A percentile compares a stretch with the other conserved stretches of the same genome.
Evolutionary conservation across 1,140 invertebrate genomes (phyloP).

Genomic region (Lordiphosa collinella): DNA sequence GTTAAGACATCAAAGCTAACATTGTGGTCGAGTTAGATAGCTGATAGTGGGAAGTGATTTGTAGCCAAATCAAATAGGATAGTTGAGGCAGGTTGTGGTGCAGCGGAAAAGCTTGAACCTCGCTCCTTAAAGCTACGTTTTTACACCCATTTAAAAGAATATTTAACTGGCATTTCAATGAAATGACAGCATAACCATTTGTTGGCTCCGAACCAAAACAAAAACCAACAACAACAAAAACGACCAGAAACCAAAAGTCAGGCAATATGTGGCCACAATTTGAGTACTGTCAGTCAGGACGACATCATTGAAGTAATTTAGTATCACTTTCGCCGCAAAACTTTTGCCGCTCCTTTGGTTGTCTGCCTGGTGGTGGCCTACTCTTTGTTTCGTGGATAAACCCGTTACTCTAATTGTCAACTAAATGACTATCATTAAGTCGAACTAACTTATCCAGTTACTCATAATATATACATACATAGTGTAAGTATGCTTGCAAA

Average conservation of each 20-base stretch:
- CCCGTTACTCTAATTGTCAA: constrained; percentile 36
- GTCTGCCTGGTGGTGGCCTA: neutral
- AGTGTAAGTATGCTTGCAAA: constrained; percentile 11
- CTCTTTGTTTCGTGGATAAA: constrained; percentile 3
- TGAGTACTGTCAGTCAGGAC: constrained; percentile 17
- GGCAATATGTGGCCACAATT: constrained; percentile 22
- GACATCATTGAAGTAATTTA: constrained; percentile 31
- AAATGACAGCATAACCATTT: constrained; percentile 1
- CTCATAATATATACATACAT: neutral
- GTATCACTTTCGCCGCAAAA: constrained; percentile 23
- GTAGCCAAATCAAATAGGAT: no score
- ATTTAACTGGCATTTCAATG: no score
- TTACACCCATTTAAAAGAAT: no score
- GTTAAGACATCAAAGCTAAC: constrained; percentile 55
- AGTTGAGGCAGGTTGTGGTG: no score
- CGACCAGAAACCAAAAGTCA: constrained; percentile 18
- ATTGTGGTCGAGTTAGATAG: constrained; percentile 35
- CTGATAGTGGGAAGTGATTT: neutral
- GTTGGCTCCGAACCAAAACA: constrained; percentile 36
- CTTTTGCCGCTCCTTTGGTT: constrained; percentile 16
- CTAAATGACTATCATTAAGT: constrained; percentile 41
- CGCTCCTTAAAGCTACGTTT: no score
- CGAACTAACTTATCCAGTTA: constrained; percentile 14
- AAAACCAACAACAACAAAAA: constrained; percentile 1
- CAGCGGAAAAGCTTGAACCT: no score